These are phyloP conservation scores for Eilema depressum DNA, from an alignment of 2,888 invertebrate species.

Conservation along the genomic window DNA sequence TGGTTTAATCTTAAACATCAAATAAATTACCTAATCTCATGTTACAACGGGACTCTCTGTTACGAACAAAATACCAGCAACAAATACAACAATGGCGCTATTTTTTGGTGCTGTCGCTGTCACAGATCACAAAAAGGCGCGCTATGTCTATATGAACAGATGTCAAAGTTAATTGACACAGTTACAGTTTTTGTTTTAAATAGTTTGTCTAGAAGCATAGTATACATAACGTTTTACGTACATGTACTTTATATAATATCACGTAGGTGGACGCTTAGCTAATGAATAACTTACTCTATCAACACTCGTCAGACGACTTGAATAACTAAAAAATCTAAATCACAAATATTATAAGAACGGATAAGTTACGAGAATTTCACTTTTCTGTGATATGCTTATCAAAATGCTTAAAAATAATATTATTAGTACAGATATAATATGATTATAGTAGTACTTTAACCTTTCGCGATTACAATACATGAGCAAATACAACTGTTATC, in stretches of 20 bases:
- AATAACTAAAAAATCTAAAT: neutral
- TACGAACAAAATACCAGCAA: too few relatives aligned
- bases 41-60: too few relatives aligned
- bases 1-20: neutral
- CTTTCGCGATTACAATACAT: constrained; percentile 31
- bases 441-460: constrained; percentile 29
- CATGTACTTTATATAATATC: neutral
- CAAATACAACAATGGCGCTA: too few relatives aligned
- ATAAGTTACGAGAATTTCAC: constrained; percentile 20
- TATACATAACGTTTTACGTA: too few relatives aligned
- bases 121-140: too few relatives aligned
- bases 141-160: too few relatives aligned
- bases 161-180: too few relatives aligned
- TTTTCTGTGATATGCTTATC: constrained; percentile 43
- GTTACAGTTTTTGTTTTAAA: too few relatives aligned
- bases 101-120: too few relatives aligned
- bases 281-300: neutral
- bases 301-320: neutral
- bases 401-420: constrained; percentile 44
- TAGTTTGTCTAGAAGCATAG: too few relatives aligned
- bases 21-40: neutral
- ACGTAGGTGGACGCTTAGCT: neutral
- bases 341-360: neutral
- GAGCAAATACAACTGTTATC: constrained; percentile 24
- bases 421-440: constrained; percentile 26